These are phyloP conservation scores for Parapsyche elsis DNA, from an alignment of 1,140 invertebrate species.

Conservation along the genomic window DNA sequence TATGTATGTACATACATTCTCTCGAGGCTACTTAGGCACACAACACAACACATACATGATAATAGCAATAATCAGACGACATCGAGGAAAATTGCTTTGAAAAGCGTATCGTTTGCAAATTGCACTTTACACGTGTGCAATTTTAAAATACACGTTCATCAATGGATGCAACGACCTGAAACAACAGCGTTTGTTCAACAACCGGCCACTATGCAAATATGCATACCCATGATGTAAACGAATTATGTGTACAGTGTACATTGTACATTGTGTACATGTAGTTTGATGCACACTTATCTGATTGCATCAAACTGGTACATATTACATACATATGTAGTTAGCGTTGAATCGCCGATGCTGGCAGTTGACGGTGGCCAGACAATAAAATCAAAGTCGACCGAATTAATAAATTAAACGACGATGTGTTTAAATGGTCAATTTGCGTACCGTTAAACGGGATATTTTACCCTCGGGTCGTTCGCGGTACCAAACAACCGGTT, in stretches of 20 bases:
- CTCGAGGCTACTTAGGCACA: too few relatives aligned
- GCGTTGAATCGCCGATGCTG: too few relatives aligned
- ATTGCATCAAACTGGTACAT: too few relatives aligned
- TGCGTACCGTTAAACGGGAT: not conserved
- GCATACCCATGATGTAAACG: not conserved
- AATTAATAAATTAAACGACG: too few relatives aligned
- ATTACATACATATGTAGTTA: too few relatives aligned
- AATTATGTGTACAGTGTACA: too few relatives aligned
- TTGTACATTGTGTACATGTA: too few relatives aligned
- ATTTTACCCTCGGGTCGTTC: too few relatives aligned
- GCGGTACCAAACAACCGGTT: not conserved
- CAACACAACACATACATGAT: not conserved
- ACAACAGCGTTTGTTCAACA: not conserved
- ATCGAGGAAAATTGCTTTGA: not conserved
- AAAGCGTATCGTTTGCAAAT: not conserved
- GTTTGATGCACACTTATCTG: too few relatives aligned
- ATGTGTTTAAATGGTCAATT: not conserved
- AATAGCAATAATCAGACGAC: not conserved
- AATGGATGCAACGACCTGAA: slow-evolving; percentile 19
- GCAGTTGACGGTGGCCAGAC: too few relatives aligned
- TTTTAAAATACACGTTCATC: not conserved
- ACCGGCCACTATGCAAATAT: slow-evolving; percentile 15
- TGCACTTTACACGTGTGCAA: slow-evolving; percentile 13
- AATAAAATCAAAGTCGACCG: too few relatives aligned
- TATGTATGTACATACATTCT: not conserved